Percentiles rank a stretch among this genome's conserved stretches.
phyloP scores from a whole-genome alignment of 1,140 invertebrate genomes.

The Drosophila kanapiae region DNA sequence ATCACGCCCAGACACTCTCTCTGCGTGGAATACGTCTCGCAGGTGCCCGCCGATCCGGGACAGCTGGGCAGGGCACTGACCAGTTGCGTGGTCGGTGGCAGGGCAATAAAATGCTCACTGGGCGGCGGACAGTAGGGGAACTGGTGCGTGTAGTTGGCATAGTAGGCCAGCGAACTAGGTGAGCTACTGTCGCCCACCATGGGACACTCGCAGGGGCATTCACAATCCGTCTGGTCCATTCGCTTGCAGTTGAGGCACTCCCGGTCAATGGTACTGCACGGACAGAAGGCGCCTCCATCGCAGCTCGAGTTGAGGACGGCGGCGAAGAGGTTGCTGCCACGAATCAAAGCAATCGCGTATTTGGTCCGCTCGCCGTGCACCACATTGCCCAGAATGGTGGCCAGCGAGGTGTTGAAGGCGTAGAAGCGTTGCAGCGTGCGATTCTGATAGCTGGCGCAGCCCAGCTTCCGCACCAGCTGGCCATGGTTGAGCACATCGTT shows the following conservation, averaged over 20 bases:
- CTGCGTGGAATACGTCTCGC: slow-evolving; percentile 90
- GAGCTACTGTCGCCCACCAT: slow-evolving; percentile 86
- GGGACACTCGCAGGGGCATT: slow-evolving; percentile 97
- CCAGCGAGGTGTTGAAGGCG: slow-evolving; percentile 93
- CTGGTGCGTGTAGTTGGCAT: slow-evolving; percentile 74
- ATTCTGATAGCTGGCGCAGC: slow-evolving; percentile 92
- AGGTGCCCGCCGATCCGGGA: slow-evolving; percentile 89
- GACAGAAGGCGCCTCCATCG: slow-evolving; percentile 94
- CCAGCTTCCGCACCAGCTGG: slow-evolving; percentile 92
- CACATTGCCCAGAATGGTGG: slow-evolving; percentile 91
- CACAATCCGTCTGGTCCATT: slow-evolving; percentile 97
- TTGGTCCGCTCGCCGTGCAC: slow-evolving; percentile 95
- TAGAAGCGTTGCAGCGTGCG: slow-evolving; percentile 92
- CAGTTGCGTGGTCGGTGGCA: slow-evolving; percentile 63
- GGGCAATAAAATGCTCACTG: slow-evolving; percentile 71
- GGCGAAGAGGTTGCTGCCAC: slow-evolving; percentile 94
- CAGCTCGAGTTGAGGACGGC: slow-evolving; percentile 93
- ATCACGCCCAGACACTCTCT: slow-evolving; percentile 93
- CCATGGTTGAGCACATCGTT: slow-evolving; percentile 95
- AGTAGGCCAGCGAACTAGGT: slow-evolving; percentile 43
- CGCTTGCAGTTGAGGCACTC: slow-evolving; percentile 96
- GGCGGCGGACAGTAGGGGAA: slow-evolving; percentile 80
- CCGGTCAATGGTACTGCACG: slow-evolving; percentile 95
- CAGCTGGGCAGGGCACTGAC: slow-evolving; percentile 85
- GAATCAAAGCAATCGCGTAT: slow-evolving; percentile 93